These are phyloP conservation scores for Ormyrus pomaceus DNA, from an alignment of 2,888 invertebrate species.

Conservation along the genomic window DNA sequence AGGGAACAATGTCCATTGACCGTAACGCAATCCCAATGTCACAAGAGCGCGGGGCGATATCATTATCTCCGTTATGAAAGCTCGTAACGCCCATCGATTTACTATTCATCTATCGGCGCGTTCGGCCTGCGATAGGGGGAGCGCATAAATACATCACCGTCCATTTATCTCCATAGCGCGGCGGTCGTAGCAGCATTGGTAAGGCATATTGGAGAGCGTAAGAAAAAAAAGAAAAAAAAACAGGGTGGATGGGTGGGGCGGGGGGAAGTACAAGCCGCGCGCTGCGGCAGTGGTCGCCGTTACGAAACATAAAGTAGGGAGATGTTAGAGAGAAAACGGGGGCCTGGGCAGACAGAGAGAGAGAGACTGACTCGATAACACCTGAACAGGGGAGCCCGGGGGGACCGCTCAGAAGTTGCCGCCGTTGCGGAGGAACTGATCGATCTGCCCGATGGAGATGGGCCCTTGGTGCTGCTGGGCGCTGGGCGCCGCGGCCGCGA, in stretches of 20 bases:
- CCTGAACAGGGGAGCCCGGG: background rate
- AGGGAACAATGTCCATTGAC: conserved; percentile 21
- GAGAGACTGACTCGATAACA: conserved; percentile 35
- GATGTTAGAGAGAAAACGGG: too few species aligned
- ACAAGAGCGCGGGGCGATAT: conserved; percentile 15
- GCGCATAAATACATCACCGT: conserved; percentile 38
- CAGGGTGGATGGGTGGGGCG: background rate
- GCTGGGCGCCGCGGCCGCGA: conserved; percentile 75
- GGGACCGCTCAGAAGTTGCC: conserved; percentile 32
- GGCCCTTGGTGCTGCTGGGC: conserved; percentile 73
- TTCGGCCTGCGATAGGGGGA: conserved; percentile 21
- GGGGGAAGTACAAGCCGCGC: too few species aligned
- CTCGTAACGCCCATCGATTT: conserved; percentile 27
- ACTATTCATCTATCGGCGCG: conserved; percentile 34
- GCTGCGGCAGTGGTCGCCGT: too few species aligned
- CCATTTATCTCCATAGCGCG: conserved; percentile 26
- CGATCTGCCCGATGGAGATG: conserved; percentile 85
- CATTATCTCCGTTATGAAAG: conserved; percentile 44
- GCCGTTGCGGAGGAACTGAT: conserved; percentile 85
- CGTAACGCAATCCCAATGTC: conserved; percentile 16
- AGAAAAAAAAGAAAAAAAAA: background rate
- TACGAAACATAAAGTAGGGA: too few species aligned
- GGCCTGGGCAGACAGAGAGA: too few species aligned
- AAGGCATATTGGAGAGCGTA: background rate
- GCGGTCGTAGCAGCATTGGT: background rate